Percentiles rank a stretch among this genome's conserved stretches.
Evolutionary conservation across 2,797 vertebrate genomes (phyloP).

Genomic region (Dendrocincla fuliginosa): DNA sequence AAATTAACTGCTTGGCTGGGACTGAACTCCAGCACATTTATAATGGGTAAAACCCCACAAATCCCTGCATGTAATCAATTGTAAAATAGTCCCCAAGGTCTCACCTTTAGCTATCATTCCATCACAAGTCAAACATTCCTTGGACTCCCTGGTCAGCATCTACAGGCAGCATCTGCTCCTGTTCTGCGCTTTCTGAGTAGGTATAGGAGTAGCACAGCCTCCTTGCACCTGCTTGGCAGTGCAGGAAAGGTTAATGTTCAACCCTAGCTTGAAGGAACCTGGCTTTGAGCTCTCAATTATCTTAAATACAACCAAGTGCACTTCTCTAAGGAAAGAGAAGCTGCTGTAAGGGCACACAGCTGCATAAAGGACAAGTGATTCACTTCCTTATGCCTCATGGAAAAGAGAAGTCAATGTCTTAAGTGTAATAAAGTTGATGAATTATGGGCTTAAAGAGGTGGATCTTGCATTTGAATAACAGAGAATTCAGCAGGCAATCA

Average conservation of each 20-base stretch:
- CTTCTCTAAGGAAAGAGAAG: background rate
- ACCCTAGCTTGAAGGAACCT: background rate
- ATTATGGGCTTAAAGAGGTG: background rate
- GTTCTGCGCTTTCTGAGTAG: background rate
- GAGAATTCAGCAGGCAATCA: background rate
- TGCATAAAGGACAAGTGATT: background rate
- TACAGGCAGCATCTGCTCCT: background rate
- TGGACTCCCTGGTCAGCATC: background rate
- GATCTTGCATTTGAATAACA: background rate
- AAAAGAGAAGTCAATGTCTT: background rate
- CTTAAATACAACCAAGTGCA: background rate
- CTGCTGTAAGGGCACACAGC: background rate
- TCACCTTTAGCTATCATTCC: background rate
- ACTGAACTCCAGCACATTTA: background rate
- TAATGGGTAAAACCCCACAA: background rate
- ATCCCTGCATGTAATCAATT: background rate
- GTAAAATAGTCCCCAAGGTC: background rate
- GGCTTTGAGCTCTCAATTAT: background rate
- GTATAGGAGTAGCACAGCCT: background rate
- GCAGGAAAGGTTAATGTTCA: background rate
- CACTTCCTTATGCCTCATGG: background rate
- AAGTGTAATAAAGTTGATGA: conserved; percentile 27
- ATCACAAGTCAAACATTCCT: background rate
- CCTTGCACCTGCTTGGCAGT: background rate
- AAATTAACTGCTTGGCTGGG: background rate